Base-by-base conservation (phyloP, 2,888 invertebrate species). In the Hypomecis punctinalis region DNA sequence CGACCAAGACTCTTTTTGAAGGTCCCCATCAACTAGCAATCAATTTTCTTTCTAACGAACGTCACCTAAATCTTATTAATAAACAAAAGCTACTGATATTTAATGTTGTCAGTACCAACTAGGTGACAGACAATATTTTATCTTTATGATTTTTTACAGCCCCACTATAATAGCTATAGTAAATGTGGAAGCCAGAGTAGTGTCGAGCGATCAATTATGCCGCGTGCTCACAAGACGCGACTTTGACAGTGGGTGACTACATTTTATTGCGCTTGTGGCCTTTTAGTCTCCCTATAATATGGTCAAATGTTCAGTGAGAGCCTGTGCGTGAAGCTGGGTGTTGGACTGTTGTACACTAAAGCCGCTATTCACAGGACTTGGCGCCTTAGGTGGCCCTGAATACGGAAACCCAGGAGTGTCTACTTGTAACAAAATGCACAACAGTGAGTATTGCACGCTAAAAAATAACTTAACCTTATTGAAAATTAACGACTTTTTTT, bases 151-250 rank as follows among this genome's bases (percentile, higher is more conserved):
- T 63, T 63, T 61, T 56, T 45, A 23, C 40, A 46, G 48, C 54
- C 47, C 53, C 40, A 43, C 58, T 63, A 53, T 40, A 53, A 49
- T 62, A 46, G 39, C 35, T 52, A 58, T 37, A 39, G 58, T 45
- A 49, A 45, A 43, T 43, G 54, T 55, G 56, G 65, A 61, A 61
- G 59, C 43, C 49, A 61, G 10, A 54, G 58, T 56, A 65, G 66
- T 60, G 47, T 46, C 58, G 59, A 64, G 63, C 69, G 63, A 67
- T 65, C 57, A 68, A 68, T 69, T 62, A 66, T 70, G 55, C 48
- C 43, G 48, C 39, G 52, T 58, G 61, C 48, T 48, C 43, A 53
- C 43, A 48, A 61, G 45, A 57, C 65, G 48, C 53, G 47, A 9
- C 56, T 60, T 47, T 57, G 61, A 47, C 47, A 33, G 45, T 37